A percentile compares a stretch with the other conserved stretches of the same genome.
phyloP scores from a whole-genome alignment of 2,113 vertebrate genomes.

The Thalassarche chlororhynchos region DNA sequence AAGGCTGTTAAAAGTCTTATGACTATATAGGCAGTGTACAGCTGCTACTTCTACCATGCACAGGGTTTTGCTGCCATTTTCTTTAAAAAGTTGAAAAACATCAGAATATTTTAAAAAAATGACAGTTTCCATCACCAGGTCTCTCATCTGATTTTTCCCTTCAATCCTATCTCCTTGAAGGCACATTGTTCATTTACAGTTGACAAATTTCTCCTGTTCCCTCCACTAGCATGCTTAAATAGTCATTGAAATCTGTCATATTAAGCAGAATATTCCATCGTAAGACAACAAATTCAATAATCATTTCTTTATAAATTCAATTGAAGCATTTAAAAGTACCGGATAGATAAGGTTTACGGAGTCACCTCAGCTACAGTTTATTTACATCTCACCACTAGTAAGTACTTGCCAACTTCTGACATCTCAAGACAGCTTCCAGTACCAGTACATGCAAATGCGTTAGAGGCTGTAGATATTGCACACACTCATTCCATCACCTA shows the following conservation, averaged over 20 bases:
- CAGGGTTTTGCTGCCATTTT: background rate
- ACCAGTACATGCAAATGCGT: background rate
- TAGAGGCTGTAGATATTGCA: background rate
- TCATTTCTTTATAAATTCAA: background rate
- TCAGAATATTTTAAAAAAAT: background rate
- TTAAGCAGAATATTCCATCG: background rate
- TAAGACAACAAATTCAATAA: background rate
- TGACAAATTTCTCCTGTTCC: background rate
- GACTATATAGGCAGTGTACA: background rate
- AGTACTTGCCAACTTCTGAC: background rate
- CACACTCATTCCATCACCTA: background rate
- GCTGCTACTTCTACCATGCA: background rate
- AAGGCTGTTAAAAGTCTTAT: background rate
- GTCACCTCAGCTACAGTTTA: background rate
- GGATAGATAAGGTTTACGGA: background rate
- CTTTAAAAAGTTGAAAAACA: background rate
- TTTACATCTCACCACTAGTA: background rate
- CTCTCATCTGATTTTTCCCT: background rate
- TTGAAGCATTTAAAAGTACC: background rate
- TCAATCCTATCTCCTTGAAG: background rate
- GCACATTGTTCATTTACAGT: background rate
- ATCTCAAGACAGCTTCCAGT: background rate
- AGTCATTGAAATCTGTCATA: background rate
- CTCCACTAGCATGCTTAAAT: background rate
- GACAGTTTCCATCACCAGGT: background rate